Percentiles rank a stretch among this genome's conserved stretches.
Conservation (phyloP, 2,888 invertebrate genomes). For the Acheta domesticus region DNA sequence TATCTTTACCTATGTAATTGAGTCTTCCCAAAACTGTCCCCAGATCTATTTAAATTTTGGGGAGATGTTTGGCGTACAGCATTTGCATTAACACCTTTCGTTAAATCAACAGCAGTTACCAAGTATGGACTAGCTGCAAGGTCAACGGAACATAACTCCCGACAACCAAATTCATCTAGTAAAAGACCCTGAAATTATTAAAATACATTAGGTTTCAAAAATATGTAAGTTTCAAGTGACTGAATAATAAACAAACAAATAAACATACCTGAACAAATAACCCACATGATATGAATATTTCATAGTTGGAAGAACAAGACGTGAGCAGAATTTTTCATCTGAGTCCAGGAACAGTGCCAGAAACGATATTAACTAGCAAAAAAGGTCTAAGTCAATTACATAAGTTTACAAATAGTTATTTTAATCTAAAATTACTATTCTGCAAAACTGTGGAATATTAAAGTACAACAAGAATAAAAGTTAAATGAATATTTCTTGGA, state of each 20-base stretch:
- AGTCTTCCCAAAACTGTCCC: neutral
- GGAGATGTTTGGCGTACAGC: conserved; percentile 36
- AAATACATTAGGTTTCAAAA: neutral
- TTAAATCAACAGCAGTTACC: conserved; percentile 37
- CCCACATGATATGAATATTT: conserved; percentile 37
- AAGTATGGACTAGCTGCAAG: conserved; percentile 35
- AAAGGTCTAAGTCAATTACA: too few relatives aligned
- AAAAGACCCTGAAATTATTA: conserved; percentile 36
- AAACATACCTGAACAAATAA: conserved; percentile 36
- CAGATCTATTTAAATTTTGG: conserved; percentile 23
- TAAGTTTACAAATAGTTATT: too few relatives aligned
- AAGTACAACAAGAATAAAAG: too few relatives aligned
- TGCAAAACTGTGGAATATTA: too few relatives aligned
- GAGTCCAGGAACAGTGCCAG: conserved; percentile 36
- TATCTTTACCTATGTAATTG: neutral
- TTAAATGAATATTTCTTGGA: too few relatives aligned
- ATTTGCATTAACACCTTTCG: conserved; percentile 27
- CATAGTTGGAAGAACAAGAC: conserved; percentile 33
- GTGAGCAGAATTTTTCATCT: conserved; percentile 35
- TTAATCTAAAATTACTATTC: too few relatives aligned
- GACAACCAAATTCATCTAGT: conserved; percentile 37
- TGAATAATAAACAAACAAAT: neutral
- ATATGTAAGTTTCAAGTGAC: neutral
- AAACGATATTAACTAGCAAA: conserved; percentile 37
- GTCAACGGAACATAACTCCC: conserved; percentile 35